Conservation (phyloP, 1,140 invertebrate species). For the Sitobion miscanthi region DNA sequence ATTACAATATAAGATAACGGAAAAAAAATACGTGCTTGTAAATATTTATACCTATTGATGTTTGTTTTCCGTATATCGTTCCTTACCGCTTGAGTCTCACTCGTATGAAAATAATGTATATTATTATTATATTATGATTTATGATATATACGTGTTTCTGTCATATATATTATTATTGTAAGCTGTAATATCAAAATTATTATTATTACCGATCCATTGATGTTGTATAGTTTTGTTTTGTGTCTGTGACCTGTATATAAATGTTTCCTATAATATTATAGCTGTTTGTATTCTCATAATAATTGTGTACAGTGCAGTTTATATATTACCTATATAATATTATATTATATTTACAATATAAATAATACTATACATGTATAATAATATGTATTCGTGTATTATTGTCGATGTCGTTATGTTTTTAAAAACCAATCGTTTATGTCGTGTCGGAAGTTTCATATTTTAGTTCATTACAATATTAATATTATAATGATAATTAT, state of each 20-base stretch:
- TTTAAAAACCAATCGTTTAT: background rate
- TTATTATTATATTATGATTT: background rate
- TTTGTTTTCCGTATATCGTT: conserved; percentile 16
- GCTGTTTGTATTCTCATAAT: background rate
- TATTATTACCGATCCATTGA: background rate
- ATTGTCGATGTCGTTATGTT: conserved; percentile 3
- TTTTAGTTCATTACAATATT: background rate
- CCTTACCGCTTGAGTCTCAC: background rate
- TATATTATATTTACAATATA: background rate
- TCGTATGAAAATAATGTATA: background rate
- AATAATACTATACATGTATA: background rate
- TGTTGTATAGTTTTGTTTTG: conserved; percentile 9
- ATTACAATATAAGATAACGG: background rate
- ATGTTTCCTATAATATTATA: conserved; percentile 24
- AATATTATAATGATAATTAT: background rate
- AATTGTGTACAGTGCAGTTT: background rate
- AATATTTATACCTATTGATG: conserved; percentile 22
- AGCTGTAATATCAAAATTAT: conserved; percentile 2
- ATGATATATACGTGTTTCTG: background rate
- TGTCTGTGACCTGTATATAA: background rate
- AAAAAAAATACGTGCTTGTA: background rate
- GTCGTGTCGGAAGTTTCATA: background rate
- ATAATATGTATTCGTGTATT: background rate
- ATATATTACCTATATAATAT: background rate
- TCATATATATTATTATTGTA: background rate